Base-by-base conservation (phyloP, 2,113 vertebrate species). In the Cyprinus carpio region DNA sequence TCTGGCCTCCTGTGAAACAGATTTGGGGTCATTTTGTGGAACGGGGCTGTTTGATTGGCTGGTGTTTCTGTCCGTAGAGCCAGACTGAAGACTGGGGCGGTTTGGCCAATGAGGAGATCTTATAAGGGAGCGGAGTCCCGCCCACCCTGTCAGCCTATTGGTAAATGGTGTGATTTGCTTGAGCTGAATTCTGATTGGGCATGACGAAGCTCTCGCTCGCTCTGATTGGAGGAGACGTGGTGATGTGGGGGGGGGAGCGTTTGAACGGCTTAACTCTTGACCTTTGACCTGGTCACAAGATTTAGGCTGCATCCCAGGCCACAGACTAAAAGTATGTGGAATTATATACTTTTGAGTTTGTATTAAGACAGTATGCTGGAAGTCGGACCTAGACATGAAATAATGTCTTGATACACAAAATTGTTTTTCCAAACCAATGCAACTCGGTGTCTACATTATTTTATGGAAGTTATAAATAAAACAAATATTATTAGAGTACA, bases 11-110 rank as follows among this genome's bases (percentile, higher is more conserved):
- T 27, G 72, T 72, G 34, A n/a, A 12, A 4, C 12, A 0, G 40
- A 27, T 49, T 27, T 64, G 31, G 3, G 13, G 76, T 16, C 15
- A 25, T 56, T 72, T 49, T 8, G 56, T 1, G 29, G 75, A 74
- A 85, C 18, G 16, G 77, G 16, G 31, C 64, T 51, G 12, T 91
- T 88, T 93, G 89, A 92, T 87, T 87, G 87, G 92, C 94, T 95
- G 94, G 94, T 92, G 95, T 97, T 96, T 98, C 89, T 96, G 93
- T 96, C 96, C 93, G 75, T 97, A 98, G 97, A 97, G 94, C 96
- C 97, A 97, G 95, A 96, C 93, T 94, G 97, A 98, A 95, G 97
- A 99, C 95, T 98, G 97, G 97, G 96, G 97, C 93, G 96, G 97
- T 97, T 96, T 98, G 93, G 96, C 93, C 83, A 92, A 96, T 96